These are phyloP conservation scores for Cotesia typhae DNA, from an alignment of 1,140 invertebrate species.

Conservation along the genomic window DNA sequence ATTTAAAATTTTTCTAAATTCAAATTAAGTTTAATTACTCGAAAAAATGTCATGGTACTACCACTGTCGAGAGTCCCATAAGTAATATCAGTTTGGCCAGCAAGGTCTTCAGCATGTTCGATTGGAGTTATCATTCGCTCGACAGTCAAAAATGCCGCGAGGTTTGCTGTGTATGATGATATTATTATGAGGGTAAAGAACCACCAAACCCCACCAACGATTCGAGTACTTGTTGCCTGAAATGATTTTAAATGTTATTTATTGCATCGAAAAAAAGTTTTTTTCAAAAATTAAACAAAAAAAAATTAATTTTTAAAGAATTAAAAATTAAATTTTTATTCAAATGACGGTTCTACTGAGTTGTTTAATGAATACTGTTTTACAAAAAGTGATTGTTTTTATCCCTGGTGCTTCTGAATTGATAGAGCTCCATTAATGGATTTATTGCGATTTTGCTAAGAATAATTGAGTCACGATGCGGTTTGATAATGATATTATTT, in stretches of 20 bases:
- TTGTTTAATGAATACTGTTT: not conserved
- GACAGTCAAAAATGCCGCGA: constrained; percentile 88
- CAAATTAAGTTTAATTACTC: constrained; percentile 63
- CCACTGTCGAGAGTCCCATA: constrained; percentile 84
- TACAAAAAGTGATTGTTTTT: not conserved
- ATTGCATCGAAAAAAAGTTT: not conserved
- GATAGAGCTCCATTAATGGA: too few relatives aligned
- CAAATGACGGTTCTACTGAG: too few relatives aligned
- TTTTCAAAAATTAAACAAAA: not conserved
- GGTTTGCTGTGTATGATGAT: constrained; percentile 88
- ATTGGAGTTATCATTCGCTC: constrained; percentile 88
- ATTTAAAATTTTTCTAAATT: not conserved
- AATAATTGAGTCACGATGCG: too few relatives aligned
- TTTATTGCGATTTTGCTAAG: too few relatives aligned
- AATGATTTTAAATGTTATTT: constrained; percentile 19
- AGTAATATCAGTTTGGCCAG: constrained; percentile 82
- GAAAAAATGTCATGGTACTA: constrained; percentile 84
- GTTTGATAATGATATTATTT: too few relatives aligned
- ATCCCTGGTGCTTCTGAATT: too few relatives aligned
- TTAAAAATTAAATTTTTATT: too few relatives aligned
- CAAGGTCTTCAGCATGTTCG: constrained; percentile 84
- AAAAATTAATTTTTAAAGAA: not conserved
- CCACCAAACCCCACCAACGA: constrained; percentile 87
- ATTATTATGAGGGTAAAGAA: constrained; percentile 90
- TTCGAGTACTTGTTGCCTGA: constrained; percentile 76